Percentiles rank a stretch among this genome's conserved stretches.
Conservation (phyloP, 2,797 vertebrate genomes). For the Cirrhinus mrigala region DNA sequence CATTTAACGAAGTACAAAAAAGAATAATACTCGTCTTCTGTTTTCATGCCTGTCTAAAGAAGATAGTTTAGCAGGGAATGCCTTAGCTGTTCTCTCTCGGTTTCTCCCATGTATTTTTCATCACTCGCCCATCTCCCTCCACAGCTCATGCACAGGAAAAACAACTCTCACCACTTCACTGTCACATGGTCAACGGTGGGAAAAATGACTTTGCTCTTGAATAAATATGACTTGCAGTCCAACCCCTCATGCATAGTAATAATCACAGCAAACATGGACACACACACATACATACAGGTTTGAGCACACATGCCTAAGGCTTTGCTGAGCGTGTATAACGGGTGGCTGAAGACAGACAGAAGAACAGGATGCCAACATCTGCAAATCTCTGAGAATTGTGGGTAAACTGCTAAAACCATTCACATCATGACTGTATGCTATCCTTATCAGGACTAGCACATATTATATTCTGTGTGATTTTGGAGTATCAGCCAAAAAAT, state of each 20-base stretch:
- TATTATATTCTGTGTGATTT: background rate
- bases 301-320: background rate
- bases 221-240: slow-evolving; percentile 4
- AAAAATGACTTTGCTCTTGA: background rate
- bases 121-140: background rate
- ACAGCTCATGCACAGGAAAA: slow-evolving; percentile 5
- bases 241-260: slow-evolving; percentile 8
- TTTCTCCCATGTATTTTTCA: background rate
- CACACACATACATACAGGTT: background rate
- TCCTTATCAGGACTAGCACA: background rate
- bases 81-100: slow-evolving; percentile 3
- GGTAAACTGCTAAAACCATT: background rate
- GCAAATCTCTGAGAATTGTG: background rate
- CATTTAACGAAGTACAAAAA: slow-evolving; percentile 22
- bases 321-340: background rate
- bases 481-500: background rate
- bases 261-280: background rate
- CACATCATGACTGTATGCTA: background rate
- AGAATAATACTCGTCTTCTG: slow-evolving; percentile 26
- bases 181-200: background rate
- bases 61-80: slow-evolving; percentile 37
- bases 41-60: slow-evolving; percentile 29
- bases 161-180: slow-evolving; percentile 8
- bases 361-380: background rate
- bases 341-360: background rate